Conservation (phyloP, 2,797 vertebrate species). For the Gymnothorax reevesii region DNA sequence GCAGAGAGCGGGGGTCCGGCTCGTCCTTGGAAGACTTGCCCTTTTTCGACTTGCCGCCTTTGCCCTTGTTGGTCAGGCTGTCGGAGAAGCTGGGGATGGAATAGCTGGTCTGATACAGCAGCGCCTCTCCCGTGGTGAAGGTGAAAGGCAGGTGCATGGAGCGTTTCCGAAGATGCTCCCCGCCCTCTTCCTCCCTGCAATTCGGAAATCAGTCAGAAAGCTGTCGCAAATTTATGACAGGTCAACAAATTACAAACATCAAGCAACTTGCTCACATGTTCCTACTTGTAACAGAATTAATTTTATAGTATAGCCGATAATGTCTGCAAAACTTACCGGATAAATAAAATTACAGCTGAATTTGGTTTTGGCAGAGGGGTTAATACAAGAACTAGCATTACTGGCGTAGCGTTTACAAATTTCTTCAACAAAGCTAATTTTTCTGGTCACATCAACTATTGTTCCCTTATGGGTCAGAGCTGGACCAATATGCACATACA, state of each 20-base stretch:
- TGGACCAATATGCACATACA: too few relatives aligned
- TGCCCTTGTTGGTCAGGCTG: constrained; percentile 57
- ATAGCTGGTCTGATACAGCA: constrained; percentile 76
- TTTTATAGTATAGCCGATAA: too few relatives aligned
- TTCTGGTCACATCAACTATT: too few relatives aligned
- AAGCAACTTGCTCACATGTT: not conserved
- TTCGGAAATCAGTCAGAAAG: not conserved
- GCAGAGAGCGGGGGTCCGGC: constrained; percentile 68
- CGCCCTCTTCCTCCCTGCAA: constrained; percentile 80
- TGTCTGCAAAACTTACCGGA: too few relatives aligned
- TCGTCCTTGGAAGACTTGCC: constrained; percentile 51
- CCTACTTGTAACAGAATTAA: too few relatives aligned
- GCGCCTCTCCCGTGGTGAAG: constrained; percentile 78
- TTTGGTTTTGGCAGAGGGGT: too few relatives aligned
- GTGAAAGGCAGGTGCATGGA: constrained; percentile 80
- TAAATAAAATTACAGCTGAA: too few relatives aligned
- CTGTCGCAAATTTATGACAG: not conserved
- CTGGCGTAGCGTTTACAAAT: too few relatives aligned
- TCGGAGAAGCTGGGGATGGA: constrained; percentile 64
- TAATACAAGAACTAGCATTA: too few relatives aligned
- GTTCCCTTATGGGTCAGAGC: too few relatives aligned
- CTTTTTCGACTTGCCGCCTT: constrained; percentile 67
- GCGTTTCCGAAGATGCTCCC: constrained; percentile 76
- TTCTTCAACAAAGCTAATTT: too few relatives aligned
- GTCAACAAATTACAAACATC: not conserved